A percentile compares a stretch with the other conserved stretches of the same genome.
Evolutionary conservation across 2,797 vertebrate genomes (phyloP).

Genomic region (Takifugu ocellatus): DNA sequence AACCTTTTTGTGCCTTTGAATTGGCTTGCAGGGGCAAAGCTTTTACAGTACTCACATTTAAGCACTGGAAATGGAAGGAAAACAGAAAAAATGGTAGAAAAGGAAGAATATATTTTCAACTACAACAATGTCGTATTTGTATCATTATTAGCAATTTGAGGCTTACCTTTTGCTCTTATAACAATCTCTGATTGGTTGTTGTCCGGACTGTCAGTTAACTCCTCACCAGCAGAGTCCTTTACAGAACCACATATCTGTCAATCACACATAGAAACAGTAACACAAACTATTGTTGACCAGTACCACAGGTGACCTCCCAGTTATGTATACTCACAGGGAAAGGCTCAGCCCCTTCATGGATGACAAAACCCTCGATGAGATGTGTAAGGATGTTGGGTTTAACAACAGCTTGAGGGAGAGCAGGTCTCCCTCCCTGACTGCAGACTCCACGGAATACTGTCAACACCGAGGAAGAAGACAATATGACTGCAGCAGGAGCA

Average conservation of each 20-base stretch:
- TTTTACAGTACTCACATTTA: constrained; percentile 95
- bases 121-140: too few species aligned
- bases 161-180: constrained; percentile 62
- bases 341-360: constrained; percentile 97
- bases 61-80: constrained; percentile 69
- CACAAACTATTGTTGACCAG: fast-evolving
- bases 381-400: constrained; percentile 97
- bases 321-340: constrained; percentile 84
- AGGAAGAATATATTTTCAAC: background rate
- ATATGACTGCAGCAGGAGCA: constrained; percentile 17
- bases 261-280: constrained; percentile 24
- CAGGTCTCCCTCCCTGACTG: constrained; percentile 78
- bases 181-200: constrained; percentile 59
- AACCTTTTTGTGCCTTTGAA: constrained; percentile 95
- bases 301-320: background rate
- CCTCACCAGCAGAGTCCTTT: constrained; percentile 71
- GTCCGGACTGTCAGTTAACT: constrained; percentile 59
- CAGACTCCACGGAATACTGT: constrained; percentile 73
- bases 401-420: constrained; percentile 91
- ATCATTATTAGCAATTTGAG: background rate
- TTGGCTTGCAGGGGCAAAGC: constrained; percentile 87
- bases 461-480: constrained; percentile 55
- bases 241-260: constrained; percentile 73
- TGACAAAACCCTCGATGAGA: constrained; percentile 97
- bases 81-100: constrained; percentile 14